Percentiles rank a stretch among this genome's conserved stretches.
phyloP scores from a whole-genome alignment of 2,797 vertebrate species.

The Falco novaeseelandiae region DNA sequence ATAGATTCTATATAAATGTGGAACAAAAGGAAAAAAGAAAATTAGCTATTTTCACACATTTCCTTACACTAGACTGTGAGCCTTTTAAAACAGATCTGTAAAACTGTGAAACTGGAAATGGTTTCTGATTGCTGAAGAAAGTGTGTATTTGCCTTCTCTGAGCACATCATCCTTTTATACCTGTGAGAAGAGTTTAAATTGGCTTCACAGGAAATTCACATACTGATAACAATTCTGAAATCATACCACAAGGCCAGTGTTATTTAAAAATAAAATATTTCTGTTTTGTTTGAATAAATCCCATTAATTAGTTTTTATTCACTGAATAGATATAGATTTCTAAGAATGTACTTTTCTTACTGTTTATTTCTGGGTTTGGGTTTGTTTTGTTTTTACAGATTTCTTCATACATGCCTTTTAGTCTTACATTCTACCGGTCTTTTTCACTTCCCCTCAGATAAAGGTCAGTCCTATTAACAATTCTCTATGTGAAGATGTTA shows the following conservation, averaged over 20 bases:
- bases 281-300: neutral
- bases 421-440: neutral
- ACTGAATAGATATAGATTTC: neutral
- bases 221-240: neutral
- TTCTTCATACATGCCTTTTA: neutral
- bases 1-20: neutral
- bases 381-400: neutral
- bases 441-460: slow-evolving; percentile 30
- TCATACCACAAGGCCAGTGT: neutral
- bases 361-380: neutral
- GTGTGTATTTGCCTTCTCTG: neutral
- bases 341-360: neutral
- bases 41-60: neutral
- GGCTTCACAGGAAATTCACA: neutral
- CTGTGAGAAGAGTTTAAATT: neutral
- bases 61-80: neutral
- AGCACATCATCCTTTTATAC: neutral
- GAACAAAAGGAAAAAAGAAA: neutral
- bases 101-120: slow-evolving; percentile 3
- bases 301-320: neutral
- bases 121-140: neutral
- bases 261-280: neutral
- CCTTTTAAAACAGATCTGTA: neutral
- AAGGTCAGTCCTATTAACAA: slow-evolving; percentile 50
- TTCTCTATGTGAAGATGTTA: neutral